Evolutionary conservation across 2,797 vertebrate species (phyloP), one percentile per base, ranked within the genome.

Genomic region (Aplochiton taeniatus): DNA sequence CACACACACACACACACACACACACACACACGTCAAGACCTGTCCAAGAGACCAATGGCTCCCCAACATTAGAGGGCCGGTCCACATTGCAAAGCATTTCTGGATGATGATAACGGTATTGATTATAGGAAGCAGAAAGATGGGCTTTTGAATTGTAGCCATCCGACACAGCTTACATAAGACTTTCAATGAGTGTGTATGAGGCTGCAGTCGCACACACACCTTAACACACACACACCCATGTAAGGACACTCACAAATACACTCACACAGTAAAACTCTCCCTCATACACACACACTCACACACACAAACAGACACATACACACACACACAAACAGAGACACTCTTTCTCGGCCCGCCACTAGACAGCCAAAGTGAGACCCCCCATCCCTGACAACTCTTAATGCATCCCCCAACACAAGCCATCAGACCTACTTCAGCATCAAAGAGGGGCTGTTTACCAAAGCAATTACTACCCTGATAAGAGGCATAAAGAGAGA

Each of bases 401-500:
- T 83, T 88, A 88, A 89, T 90, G 89, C 89, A 88, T 88, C 87
- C 84, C 87, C 87, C n/a, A 89, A 88, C 84, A 90, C 83, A 85
- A 84, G 87, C 89, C 88, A 90, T 90, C 87, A 87, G 86, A 85
- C 81, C 84, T 84, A 87, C 85, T 88, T 87, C 85, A 80, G 80
- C 83, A 86, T 88, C 89, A 90, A 89, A 90, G 87, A 88, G 88
- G 81, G 80, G 85, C 84, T 90, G 88, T 90, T 90, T 89, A 89
- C 88, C 83, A 81, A 87, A 85, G 88, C 84, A 89, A 90, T 90
- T 89, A 89, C 89, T 88, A 89, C 88, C n/a, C n/a, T n/a, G n/a
- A n/a, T n/a, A n/a, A n/a, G n/a, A n/a, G n/a, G n/a, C n/a, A 87
- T 87, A 90, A 88, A 88, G 87, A 88, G 88, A 90, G 84, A 87